Base-by-base conservation (phyloP, 2,888 invertebrate species). In the Napeogenes sylphis region DNA sequence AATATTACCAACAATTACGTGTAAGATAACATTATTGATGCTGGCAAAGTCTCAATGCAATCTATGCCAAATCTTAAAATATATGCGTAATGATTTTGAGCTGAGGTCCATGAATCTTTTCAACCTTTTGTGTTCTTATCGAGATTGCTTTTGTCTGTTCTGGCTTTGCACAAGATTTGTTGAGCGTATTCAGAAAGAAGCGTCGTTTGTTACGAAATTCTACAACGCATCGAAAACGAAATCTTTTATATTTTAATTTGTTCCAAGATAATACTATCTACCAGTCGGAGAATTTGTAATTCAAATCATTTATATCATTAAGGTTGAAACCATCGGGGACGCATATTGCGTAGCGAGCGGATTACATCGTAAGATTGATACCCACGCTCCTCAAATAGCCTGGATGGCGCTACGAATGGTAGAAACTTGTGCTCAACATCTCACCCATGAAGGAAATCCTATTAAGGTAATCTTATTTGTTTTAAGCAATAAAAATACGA, bases 351-450 rank as follows among this genome's bases (percentile, higher is more conserved):
- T 98, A 4, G 98, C 98, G 0, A 97, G 97, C 61, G 98, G 98
- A 0, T 90, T 98, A 6, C 98, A 98, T 83, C 94, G 95, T 68
- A 94, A 94, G 73, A 97, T 96, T 58, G 92, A 93, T 47, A 97
- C 96, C 62, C 98, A 98, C 81, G 98, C 98, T 30, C 96, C 97
- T 71, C 97, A 98, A 86, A 97, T 98, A 53, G 97, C 97, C 3
- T 98, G 98, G 98, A 98, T 98, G 98, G 97, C 96, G 0, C 83
- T 98, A 71, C 95, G 95, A 78, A 98, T 98, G 98, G 96, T 98
- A 63, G 94, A 96, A 73, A 96, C 96, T 0, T 98, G 98, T 77
- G 93, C 95, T 2, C 93, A 94, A 71, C 97, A 98, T 82, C 93
- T 94, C 67, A 97, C 98, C 0, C 98, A 97, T 74, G 96, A 98